Conservation (phyloP, 2,113 vertebrate genomes). For the Malurus melanocephalus region DNA sequence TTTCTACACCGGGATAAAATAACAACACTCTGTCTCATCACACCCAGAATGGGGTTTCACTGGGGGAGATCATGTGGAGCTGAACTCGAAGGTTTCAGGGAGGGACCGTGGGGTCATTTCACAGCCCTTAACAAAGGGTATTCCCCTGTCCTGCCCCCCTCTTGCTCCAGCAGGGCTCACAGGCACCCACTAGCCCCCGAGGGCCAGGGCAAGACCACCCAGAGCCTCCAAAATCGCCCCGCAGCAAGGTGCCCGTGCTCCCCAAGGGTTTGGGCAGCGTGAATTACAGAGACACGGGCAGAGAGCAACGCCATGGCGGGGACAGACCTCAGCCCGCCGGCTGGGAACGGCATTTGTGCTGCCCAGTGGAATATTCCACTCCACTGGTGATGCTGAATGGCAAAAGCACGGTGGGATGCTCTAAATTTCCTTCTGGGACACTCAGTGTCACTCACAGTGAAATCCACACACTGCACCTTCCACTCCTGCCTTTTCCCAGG, state of each 20-base stretch:
- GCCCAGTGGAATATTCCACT: no score
- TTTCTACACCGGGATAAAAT: neutral
- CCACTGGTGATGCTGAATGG: no score
- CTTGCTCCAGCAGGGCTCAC: neutral
- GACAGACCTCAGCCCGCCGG: fast-evolving
- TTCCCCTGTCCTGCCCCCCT: fast-evolving
- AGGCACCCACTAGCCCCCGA: fast-evolving
- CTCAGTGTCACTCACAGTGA: fast-evolving
- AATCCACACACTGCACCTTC: neutral
- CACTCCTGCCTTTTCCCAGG: neutral
- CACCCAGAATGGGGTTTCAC: no score
- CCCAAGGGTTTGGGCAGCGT: fast-evolving
- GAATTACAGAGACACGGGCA: neutral
- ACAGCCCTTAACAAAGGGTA: neutral
- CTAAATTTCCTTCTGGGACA: neutral
- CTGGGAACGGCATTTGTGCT: neutral
- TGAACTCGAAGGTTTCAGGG: neutral
- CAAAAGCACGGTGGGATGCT: neutral
- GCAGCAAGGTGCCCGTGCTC: fast-evolving
- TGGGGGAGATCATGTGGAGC: neutral
- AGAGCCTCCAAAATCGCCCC: fast-evolving
- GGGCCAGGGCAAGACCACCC: fast-evolving
- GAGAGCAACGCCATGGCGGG: neutral
- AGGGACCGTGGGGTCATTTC: neutral
- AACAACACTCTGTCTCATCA: neutral